These are phyloP conservation scores for Holothuria glaberrima DNA, from an alignment of 35 echinoderm and acorn worm genomes.

Conservation along the genomic window DNA sequence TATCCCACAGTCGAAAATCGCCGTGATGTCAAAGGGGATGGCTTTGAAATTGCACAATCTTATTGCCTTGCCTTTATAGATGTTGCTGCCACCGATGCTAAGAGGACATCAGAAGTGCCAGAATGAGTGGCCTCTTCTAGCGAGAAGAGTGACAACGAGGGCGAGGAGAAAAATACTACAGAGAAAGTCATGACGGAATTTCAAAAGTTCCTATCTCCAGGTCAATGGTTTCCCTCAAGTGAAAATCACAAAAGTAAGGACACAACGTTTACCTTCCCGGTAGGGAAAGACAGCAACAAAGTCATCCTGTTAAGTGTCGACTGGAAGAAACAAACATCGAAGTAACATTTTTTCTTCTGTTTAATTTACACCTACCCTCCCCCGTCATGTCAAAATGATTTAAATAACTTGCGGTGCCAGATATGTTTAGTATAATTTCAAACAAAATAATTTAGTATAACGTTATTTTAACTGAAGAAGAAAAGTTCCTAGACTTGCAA, in stretches of 20 bases:
- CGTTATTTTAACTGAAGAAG: too few relatives aligned
- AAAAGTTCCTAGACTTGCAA: too few relatives aligned
- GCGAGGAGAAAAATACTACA: not conserved
- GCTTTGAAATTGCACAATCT: not conserved
- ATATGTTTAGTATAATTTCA: too few relatives aligned
- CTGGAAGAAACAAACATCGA: not conserved
- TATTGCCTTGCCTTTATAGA: conserved; percentile 2
- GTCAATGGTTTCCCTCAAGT: not conserved
- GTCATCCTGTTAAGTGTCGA: conserved; percentile 5
- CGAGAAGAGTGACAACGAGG: too few relatives aligned
- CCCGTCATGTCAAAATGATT: too few relatives aligned
- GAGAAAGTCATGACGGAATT: not conserved
- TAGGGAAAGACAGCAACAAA: conserved; percentile 1
- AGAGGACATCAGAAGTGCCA: too few relatives aligned
- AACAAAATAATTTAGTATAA: too few relatives aligned
- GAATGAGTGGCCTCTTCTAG: too few relatives aligned
- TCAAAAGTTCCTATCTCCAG: not conserved
- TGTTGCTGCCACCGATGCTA: not conserved
- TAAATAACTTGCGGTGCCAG: too few relatives aligned
- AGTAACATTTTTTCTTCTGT: too few relatives aligned
- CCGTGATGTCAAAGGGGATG: not conserved
- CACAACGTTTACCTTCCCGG: conserved; percentile 17
- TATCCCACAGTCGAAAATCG: conserved; percentile 18
- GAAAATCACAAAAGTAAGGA: not conserved
- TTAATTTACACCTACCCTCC: too few relatives aligned